phyloP scores from a whole-genome alignment of 2,113 vertebrate genomes.

The Poicephalus gulielmi region DNA sequence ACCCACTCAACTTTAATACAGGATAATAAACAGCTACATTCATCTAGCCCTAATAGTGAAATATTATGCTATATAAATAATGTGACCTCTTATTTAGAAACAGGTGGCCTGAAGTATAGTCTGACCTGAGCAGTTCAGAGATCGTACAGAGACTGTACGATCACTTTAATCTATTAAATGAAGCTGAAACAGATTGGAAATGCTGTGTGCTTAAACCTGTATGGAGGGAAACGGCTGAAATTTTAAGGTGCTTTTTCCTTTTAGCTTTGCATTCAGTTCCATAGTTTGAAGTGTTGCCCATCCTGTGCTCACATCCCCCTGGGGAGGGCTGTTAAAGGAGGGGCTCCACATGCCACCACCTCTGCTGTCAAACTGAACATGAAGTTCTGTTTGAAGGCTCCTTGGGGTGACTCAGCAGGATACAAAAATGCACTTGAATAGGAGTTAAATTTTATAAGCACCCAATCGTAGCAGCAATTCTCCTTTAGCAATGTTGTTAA shows the following conservation, averaged over 20 bases:
- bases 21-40: background rate
- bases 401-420: constrained; percentile 44
- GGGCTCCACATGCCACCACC: background rate
- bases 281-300: background rate
- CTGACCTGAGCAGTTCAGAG: background rate
- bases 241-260: background rate
- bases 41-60: background rate
- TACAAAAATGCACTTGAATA: constrained; percentile 15
- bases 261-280: background rate
- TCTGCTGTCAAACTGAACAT: background rate
- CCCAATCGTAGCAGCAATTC: constrained; percentile 17
- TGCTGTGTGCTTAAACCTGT: background rate
- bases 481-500: constrained; percentile 28
- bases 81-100: background rate
- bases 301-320: background rate
- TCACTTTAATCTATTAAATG: constrained; percentile 25
- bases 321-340: background rate
- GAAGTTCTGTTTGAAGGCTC: constrained; percentile 21
- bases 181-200: constrained; percentile 38
- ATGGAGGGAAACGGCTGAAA: background rate
- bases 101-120: background rate
- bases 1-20: background rate
- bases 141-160: background rate
- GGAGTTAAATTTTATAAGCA: background rate
- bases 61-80: background rate